These are phyloP conservation scores for Zhengitettix transpicula DNA, from an alignment of 2,888 invertebrate genomes.

Conservation along the genomic window DNA sequence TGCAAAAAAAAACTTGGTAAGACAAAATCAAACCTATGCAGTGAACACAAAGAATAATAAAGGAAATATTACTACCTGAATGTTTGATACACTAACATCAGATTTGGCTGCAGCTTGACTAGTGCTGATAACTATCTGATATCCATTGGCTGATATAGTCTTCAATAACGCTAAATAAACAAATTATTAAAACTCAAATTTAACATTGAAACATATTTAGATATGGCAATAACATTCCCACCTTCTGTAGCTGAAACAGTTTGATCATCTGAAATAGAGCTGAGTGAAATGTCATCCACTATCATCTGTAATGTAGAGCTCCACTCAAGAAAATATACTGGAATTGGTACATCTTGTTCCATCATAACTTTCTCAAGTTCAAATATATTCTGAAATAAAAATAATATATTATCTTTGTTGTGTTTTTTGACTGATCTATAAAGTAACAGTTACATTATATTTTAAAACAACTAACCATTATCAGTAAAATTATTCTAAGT, in stretches of 20 bases:
- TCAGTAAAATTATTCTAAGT: neutral
- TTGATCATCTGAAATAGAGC: conserved; percentile 50
- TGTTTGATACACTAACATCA: conserved; percentile 70
- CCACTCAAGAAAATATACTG: conserved; percentile 76
- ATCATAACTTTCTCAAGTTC: conserved; percentile 62
- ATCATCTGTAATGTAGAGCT: conserved; percentile 56
- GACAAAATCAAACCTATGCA: neutral
- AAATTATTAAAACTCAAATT: neutral
- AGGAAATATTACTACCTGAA: conserved; percentile 28
- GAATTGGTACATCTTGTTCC: conserved; percentile 61
- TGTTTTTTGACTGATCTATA: no score
- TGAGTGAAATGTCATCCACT: conserved; percentile 53
- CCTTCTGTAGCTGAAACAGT: conserved; percentile 59
- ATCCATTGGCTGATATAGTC: conserved; percentile 85
- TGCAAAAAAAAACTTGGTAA: conserved; percentile 26
- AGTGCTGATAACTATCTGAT: conserved; percentile 75
- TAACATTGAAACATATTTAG: no score
- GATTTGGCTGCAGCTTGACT: conserved; percentile 49
- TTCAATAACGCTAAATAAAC: conserved; percentile 48
- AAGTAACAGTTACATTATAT: neutral
- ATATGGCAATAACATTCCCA: conserved; percentile 13
- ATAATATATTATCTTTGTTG: neutral
- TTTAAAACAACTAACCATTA: neutral
- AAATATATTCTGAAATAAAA: conserved; percentile 42
- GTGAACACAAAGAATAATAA: neutral